Conservation (phyloP, 1,140 invertebrate species). For the Atta colombica region DNA sequence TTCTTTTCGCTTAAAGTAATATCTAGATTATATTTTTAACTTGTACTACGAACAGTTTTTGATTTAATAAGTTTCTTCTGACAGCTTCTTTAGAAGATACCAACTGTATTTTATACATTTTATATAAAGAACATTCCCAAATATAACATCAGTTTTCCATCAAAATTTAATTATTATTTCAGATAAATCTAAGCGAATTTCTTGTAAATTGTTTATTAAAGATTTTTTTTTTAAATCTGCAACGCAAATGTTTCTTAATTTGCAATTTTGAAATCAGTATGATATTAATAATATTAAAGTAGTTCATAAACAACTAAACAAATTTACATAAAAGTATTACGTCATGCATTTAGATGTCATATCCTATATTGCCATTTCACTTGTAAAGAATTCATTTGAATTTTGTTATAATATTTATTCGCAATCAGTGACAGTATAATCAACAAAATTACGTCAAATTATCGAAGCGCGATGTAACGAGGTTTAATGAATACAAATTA, state of each 20-base stretch:
- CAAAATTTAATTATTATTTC: not conserved
- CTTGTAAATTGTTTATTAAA: not conserved
- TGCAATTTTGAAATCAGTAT: constrained; percentile 12
- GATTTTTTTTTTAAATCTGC: not conserved
- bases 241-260: not conserved
- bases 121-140: not conserved
- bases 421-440: constrained; percentile 43
- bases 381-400: constrained; percentile 16
- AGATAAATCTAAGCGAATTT: not conserved
- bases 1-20: not conserved
- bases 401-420: constrained; percentile 27
- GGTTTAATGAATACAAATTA: constrained; percentile 43
- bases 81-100: not conserved
- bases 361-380: constrained; percentile 7
- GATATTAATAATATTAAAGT: constrained; percentile 9
- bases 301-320: constrained; percentile 21
- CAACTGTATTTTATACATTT: not conserved
- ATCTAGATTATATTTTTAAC: not conserved
- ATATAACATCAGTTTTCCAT: too few relatives aligned
- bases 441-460: constrained; percentile 43
- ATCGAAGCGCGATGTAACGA: constrained; percentile 24
- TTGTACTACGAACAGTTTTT: not conserved
- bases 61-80: not conserved
- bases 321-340: not conserved
- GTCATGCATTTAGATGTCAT: not conserved